A percentile compares a stretch with the other conserved stretches of the same genome.
Conservation (phyloP, 2,888 invertebrate species). For the Dorcus parallelipipedus region DNA sequence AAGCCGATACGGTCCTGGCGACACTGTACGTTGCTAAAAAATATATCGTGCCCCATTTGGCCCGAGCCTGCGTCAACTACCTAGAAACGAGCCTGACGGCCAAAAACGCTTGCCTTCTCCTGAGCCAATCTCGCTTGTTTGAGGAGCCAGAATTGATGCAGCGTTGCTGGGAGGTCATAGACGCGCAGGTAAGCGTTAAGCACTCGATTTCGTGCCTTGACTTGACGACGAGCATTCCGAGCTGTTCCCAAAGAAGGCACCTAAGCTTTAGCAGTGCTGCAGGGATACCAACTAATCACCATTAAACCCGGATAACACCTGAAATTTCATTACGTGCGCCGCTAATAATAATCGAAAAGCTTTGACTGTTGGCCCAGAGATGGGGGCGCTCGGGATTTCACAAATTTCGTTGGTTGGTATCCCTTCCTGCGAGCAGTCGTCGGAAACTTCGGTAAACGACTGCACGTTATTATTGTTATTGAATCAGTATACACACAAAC, state of each 20-base stretch:
- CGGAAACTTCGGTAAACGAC: no score
- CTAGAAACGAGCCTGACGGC: conserved; percentile 94
- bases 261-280: conserved; percentile 36
- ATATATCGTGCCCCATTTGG: conserved; percentile 93
- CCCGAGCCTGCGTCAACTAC: conserved; percentile 90
- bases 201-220: conserved; percentile 45
- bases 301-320: conserved; percentile 5
- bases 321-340: neutral
- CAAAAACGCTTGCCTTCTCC: conserved; percentile 91
- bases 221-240: conserved; percentile 28
- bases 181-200: conserved; percentile 79
- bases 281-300: conserved; percentile 9
- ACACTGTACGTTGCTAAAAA: conserved; percentile 96
- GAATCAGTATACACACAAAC: no score
- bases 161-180: conserved; percentile 96
- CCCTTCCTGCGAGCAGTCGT: no score
- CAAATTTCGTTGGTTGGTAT: no score
- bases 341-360: no score
- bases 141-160: conserved; percentile 97
- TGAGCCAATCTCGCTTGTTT: conserved; percentile 92
- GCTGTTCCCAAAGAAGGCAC: conserved; percentile 35
- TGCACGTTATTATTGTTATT: no score
- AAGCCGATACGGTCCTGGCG: conserved; percentile 91
- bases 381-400: no score
- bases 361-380: no score